Evolutionary conservation across 2,113 vertebrate species (phyloP), one percentile per base, ranked within the genome.

Genomic region (Electrona antarctica): DNA sequence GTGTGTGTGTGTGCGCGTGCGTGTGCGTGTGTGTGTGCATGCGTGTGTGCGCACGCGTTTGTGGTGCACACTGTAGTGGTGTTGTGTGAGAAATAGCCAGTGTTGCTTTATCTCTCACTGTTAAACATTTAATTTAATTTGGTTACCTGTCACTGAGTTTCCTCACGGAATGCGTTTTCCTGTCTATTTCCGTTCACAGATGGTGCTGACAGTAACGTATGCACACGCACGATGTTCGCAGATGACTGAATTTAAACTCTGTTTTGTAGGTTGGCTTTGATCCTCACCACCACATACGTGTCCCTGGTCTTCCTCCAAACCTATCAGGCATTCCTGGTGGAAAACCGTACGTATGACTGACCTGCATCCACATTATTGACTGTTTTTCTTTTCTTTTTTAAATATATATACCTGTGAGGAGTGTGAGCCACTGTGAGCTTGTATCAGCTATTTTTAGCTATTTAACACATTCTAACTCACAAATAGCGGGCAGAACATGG

Each of bases 281-380:
- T 86, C 96, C 97, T 0, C 97, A 98, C 55, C 95, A 96, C 0
- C 94, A 95, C 88, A 97, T 98, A 93, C 89, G 97, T 76, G 93
- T 96, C 50, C 95, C 97, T 0, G 96, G 95, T 13, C 93, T 98
- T 68, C 95, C 97, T 71, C 92, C 95, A 0, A 95, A 94, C 85
- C 92, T 98, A 28, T 93, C 96, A 0, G 96, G 96, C 77, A 97
- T 98, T 82, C 95, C 97, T 0, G 97, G 97, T 1, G 96, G 97
- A 81, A 98, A 98, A 87, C 97, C 97, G 97, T 98, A 93, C 88
- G 97, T 85, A 13, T 46, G 7, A 15, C 0, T 15, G 8, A 7
- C 5, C 5, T 13, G 47, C 13, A 60, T 6, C 56, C 15, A 41
- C 33, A 60, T 29, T 56, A 56, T 21, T 21, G 21, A 1, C 50